A percentile compares a stretch with the other conserved stretches of the same genome.
Evolutionary conservation across 1,140 invertebrate species (phyloP).

Genomic region (Thaumetopoea pityocampa): DNA sequence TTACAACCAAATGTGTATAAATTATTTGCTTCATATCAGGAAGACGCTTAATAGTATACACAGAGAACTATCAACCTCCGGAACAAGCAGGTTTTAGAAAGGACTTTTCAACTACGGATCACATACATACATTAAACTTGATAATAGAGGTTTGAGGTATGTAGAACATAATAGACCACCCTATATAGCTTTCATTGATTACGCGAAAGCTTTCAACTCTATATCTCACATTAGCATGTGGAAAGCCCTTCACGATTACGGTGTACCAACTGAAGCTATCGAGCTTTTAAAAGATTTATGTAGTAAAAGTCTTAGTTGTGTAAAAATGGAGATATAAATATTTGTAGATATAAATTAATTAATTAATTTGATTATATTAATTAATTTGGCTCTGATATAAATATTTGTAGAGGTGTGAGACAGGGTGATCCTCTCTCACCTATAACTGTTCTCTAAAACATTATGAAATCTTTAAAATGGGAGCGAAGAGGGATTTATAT

Average conservation of each 20-base stretch:
- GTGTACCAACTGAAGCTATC: conserved; percentile 1
- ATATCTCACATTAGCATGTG: conserved; percentile 1
- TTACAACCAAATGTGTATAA: conserved; percentile 10
- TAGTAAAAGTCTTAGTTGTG: conserved; percentile 2
- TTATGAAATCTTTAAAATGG: conserved; percentile 5
- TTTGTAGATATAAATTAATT: no score
- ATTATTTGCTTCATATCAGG: conserved; percentile 9
- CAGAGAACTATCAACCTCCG: conserved; percentile 6
- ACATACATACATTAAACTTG: conserved; percentile 3
- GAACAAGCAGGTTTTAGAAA: conserved; percentile 14
- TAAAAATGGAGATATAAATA: conserved; percentile 16
- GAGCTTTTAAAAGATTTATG: conserved; percentile 6
- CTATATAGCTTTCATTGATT: background rate
- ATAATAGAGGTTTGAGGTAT: conserved; percentile 11
- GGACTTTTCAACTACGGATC: conserved; percentile 7
- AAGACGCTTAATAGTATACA: background rate
- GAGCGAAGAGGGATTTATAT: conserved; percentile 1
- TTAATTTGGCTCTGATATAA: background rate
- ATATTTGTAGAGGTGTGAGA: conserved; percentile 12
- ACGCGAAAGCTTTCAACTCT: background rate
- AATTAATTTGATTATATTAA: no score
- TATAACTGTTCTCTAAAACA: conserved; percentile 8
- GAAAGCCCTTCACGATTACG: conserved; percentile 5
- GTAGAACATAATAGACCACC: conserved; percentile 2
- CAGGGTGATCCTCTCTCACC: conserved; percentile 15